phyloP scores from a whole-genome alignment of 2,113 vertebrate genomes.

The Herpetotheres cachinnans region DNA sequence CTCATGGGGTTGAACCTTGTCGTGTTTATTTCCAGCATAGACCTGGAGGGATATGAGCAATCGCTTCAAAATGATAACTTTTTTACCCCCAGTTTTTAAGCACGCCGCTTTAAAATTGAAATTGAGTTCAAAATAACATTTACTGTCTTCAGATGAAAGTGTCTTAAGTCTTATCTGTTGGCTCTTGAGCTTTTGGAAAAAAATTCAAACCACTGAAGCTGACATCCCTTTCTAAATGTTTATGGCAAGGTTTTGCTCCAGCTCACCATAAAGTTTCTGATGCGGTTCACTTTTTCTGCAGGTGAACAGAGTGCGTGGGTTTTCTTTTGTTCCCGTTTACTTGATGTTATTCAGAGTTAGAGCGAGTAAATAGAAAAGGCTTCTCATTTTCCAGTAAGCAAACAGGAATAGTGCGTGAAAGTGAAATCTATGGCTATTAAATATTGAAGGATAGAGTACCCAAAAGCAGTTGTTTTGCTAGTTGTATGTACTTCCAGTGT shows the following conservation, averaged over 20 bases:
- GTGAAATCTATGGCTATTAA: not conserved
- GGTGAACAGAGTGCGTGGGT: not conserved
- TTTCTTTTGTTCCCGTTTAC: not conserved
- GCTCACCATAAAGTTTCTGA: not conserved
- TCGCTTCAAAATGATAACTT: not conserved
- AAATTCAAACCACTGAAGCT: not conserved
- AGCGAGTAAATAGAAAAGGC: not conserved
- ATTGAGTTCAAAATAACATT: not conserved
- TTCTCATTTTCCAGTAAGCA: not conserved
- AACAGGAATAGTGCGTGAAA: not conserved
- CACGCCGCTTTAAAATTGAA: not conserved
- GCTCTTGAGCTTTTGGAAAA: not conserved
- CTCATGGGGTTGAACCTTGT: not conserved
- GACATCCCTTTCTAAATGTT: not conserved
- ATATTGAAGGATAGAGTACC: not conserved
- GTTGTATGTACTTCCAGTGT: not conserved
- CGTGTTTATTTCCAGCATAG: not conserved
- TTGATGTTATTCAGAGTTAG: not conserved
- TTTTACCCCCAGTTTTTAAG: not conserved
- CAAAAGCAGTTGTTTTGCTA: not conserved
- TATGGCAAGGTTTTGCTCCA: not conserved
- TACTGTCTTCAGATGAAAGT: not conserved
- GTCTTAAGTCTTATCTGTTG: not conserved
- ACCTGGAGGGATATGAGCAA: not conserved
- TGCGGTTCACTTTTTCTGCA: not conserved